Conservation (phyloP, 2,113 vertebrate species). For the Malaclemys terrapin region DNA sequence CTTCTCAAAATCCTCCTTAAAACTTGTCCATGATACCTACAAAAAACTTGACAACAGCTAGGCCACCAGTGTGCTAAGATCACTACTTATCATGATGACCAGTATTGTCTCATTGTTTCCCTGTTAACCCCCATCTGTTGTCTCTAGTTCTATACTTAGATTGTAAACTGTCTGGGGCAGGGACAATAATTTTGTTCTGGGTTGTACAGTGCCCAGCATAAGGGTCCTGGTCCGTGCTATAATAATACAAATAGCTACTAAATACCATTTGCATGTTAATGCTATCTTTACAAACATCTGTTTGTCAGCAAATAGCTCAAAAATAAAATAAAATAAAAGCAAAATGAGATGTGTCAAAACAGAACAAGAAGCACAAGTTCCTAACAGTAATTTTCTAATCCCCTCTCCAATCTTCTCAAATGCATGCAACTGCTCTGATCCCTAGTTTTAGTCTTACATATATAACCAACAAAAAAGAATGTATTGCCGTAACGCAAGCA, state of each 20-base stretch:
- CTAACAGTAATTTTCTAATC: not conserved
- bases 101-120: not conserved
- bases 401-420: not conserved
- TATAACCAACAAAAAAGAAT: not conserved
- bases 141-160: not conserved
- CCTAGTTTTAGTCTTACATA: accelerated
- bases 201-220: accelerated
- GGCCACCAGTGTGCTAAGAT: not conserved
- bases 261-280: not conserved
- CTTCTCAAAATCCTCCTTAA: not conserved
- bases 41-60: not conserved
- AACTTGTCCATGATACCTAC: not conserved
- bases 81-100: not conserved
- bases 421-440: not conserved
- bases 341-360: not conserved
- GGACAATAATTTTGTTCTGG: not conserved
- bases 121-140: not conserved
- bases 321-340: not conserved
- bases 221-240: not conserved
- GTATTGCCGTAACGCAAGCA: not conserved
- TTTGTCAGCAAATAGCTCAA: not conserved
- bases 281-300: not conserved
- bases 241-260: not conserved
- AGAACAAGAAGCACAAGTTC: not conserved
- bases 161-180: not conserved